phyloP scores from a whole-genome alignment of 1,140 invertebrate genomes.

The Eupristina koningsbergeri region DNA sequence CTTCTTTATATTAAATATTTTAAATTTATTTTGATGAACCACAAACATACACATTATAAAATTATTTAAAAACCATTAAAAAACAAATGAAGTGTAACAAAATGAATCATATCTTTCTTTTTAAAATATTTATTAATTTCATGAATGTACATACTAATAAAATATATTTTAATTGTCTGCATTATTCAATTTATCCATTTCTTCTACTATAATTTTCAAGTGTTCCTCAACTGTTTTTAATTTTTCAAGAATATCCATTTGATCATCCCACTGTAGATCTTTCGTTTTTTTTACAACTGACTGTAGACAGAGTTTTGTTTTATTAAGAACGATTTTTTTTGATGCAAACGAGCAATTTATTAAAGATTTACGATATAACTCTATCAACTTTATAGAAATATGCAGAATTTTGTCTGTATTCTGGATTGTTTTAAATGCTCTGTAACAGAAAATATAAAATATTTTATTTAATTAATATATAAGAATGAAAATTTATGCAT shows the following conservation, averaged over 20 bases:
- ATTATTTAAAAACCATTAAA: too few species aligned
- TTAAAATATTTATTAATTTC: too few species aligned
- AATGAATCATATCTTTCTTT: too few species aligned
- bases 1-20: too few species aligned
- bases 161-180: neutral
- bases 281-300: constrained; percentile 73
- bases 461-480: neutral
- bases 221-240: constrained; percentile 55
- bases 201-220: constrained; percentile 52
- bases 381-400: constrained; percentile 70
- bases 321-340: constrained; percentile 74
- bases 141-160: too few species aligned
- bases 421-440: constrained; percentile 77
- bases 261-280: constrained; percentile 71
- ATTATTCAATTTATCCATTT: constrained; percentile 54
- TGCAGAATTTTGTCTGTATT: constrained; percentile 70
- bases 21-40: too few species aligned
- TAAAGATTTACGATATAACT: constrained; percentile 65
- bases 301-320: constrained; percentile 76
- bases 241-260: constrained; percentile 57
- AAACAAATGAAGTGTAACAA: too few species aligned
- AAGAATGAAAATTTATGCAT: neutral
- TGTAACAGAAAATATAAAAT: too few species aligned
- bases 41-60: too few species aligned
- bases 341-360: constrained; percentile 60